These are phyloP conservation scores for Yponomeuta sedellus DNA, from an alignment of 2,888 invertebrate species.

Conservation along the genomic window DNA sequence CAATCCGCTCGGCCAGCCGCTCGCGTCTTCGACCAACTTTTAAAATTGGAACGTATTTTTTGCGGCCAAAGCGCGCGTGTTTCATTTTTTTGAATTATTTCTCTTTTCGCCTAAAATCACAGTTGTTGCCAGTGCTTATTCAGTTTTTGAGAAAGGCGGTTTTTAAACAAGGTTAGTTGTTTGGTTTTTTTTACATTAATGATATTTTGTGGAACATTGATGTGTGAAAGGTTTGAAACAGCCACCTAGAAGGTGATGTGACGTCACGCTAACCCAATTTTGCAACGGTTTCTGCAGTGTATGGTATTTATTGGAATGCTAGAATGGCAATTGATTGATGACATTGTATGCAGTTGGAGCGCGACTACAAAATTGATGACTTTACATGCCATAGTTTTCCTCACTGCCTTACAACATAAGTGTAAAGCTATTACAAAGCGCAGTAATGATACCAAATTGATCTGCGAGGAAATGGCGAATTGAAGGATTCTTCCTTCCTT, in stretches of 20 bases:
- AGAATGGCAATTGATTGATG: neutral
- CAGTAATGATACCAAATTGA: too few relatives aligned
- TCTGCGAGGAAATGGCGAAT: too few relatives aligned
- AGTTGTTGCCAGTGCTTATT: neutral
- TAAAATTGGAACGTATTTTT: constrained; percentile 6
- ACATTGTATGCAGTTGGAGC: neutral
- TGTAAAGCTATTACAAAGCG: too few relatives aligned
- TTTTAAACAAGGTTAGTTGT: constrained; percentile 22
- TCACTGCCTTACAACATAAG: too few relatives aligned
- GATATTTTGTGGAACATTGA: neutral
- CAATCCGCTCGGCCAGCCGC: constrained; percentile 26
- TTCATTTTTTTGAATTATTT: neutral
- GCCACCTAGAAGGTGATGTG: constrained; percentile 10
- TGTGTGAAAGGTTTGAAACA: neutral
- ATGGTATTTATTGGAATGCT: neutral
- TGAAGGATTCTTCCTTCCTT: too few relatives aligned
- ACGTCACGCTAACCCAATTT: constrained; percentile 23
- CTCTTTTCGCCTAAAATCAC: neutral
- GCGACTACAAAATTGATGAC: neutral
- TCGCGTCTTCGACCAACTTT: constrained; percentile 22
- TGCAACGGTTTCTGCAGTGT: constrained; percentile 20
- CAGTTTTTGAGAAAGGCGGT: neutral
- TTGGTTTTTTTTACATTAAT: neutral
- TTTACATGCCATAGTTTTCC: neutral
- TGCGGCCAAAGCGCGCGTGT: neutral